Base-by-base conservation (phyloP, 2,113 vertebrate genomes). In the Nannobrachium achirus region DNA sequence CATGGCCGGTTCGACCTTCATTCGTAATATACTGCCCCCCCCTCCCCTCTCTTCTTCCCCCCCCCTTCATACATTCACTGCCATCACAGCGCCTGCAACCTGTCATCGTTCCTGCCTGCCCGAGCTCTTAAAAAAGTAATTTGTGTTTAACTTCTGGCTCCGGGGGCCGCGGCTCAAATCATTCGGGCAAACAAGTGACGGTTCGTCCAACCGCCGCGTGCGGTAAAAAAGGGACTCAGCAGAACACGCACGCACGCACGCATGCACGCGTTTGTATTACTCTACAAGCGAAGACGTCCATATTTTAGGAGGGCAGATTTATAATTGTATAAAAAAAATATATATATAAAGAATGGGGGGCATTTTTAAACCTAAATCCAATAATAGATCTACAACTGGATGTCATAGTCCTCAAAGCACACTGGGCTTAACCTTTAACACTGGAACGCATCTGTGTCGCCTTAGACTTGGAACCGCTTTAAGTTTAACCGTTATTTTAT, bases 1-100 rank as follows among this genome's bases (percentile, higher is more conserved):
- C 4, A 13, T n/a, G 13, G 46, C 11, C 2, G 19, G 56, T 71
- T 63, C 18, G 70, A 82, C 89, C 82, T 88, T 88, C 84, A 78
- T 82, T 75, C 69, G 33, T 10, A 39, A 25, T 25, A 25, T 25
- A 25, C 55, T 7, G 8, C 53, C 45, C 39, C 2, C 38, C 10
- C 20, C 9, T 10, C 18, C n/a, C n/a, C n/a, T n/a, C n/a, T n/a
- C 18, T 19, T 33, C 16, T 20, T 52, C 15, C 10, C n/a, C 0
- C 0, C 49, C 4, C 13, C 14, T 15, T n/a, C 45, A 10, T 6
- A 14, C 11, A 13, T 14, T 48, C n/a, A 2, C 40, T 10, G 10
- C 39, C 33, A 4, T 50, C 13, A 13, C 46, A 13, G 13, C 8
- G 10, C 45, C 1, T 3, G 11, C 46, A 6, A 13, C 46, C 46